A percentile compares a stretch with the other conserved stretches of the same genome.
phyloP scores from a whole-genome alignment of 2,113 vertebrate genomes.

The Rhinogobius similis region DNA sequence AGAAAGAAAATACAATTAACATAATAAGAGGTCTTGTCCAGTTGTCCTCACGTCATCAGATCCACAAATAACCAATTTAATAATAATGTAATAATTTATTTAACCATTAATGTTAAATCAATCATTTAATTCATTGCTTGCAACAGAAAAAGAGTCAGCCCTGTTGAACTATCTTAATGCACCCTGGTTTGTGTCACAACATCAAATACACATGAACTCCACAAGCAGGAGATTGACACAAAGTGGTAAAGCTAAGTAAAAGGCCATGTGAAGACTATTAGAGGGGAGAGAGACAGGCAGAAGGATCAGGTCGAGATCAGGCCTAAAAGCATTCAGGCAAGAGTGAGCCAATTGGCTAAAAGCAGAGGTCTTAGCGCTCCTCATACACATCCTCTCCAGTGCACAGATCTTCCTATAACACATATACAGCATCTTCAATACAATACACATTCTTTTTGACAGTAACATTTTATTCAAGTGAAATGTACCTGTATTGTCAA shows the following conservation, averaged over 20 bases:
- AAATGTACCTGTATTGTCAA: not conserved
- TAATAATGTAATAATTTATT: too few species aligned
- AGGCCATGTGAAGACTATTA: conserved; percentile 22
- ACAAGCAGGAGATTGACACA: conserved; percentile 39
- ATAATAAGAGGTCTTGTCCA: not conserved
- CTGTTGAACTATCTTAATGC: conserved; percentile 2
- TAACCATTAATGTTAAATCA: conserved; percentile 5
- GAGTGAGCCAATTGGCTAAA: conserved; percentile 49
- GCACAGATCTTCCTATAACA: conserved; percentile 22
- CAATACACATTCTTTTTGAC: not conserved
- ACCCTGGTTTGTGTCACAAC: conserved; percentile 23
- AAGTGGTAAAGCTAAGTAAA: conserved; percentile 38
- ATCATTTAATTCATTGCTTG: conserved; percentile 16
- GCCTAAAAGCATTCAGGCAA: conserved; percentile 46
- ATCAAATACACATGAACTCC: conserved; percentile 21
- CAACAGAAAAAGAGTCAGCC: not conserved
- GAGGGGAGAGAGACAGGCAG: conserved; percentile 3
- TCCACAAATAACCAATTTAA: not conserved
- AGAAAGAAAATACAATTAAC: not conserved
- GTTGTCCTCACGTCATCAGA: not conserved
- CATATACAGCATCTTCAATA: conserved; percentile 16
- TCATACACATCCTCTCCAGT: conserved; percentile 13
- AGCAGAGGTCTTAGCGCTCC: conserved; percentile 42
- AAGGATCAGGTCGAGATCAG: conserved; percentile 49
- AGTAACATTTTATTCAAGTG: not conserved